These are phyloP conservation scores for Ernsta delagoae DNA, from an alignment of 2,888 invertebrate genomes.

Conservation along the genomic window DNA sequence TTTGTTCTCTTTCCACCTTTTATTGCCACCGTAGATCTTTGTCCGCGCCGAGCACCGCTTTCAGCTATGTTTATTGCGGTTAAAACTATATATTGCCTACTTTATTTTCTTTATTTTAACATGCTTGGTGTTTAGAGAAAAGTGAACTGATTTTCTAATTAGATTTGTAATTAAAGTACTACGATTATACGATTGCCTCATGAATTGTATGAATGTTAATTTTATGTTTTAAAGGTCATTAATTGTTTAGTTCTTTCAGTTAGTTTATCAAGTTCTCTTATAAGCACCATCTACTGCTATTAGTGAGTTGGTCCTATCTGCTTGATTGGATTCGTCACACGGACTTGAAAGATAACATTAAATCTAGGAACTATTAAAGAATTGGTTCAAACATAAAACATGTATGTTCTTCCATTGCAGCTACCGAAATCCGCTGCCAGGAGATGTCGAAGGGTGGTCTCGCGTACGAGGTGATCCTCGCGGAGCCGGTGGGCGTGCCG, in stretches of 20 bases:
- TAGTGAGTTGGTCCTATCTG: too few species aligned
- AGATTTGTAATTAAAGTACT: not conserved
- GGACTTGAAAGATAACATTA: too few species aligned
- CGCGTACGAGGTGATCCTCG: constrained; percentile 96
- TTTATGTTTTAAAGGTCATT: not conserved
- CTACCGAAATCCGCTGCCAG: constrained; percentile 96
- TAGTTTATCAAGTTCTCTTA: too few species aligned
- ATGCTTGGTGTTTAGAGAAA: not conserved
- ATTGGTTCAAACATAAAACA: not conserved
- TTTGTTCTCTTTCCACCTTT: constrained; percentile 29
- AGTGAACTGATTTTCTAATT: not conserved
- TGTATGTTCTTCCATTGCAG: too few species aligned
- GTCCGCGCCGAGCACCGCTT: constrained; percentile 6
- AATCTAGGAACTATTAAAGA: too few species aligned
- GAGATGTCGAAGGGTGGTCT: constrained; percentile 96
- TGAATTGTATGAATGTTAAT: not conserved
- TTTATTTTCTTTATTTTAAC: not conserved
- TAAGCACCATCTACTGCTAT: too few species aligned
- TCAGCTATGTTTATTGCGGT: constrained; percentile 20
- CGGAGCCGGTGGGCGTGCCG: constrained; percentile 90
- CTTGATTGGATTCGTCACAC: too few species aligned
- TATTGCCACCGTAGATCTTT: constrained; percentile 31
- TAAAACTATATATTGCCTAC: constrained; percentile 8
- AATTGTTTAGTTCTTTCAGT: not conserved
- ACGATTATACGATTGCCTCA: not conserved